A percentile compares a stretch with the other conserved stretches of the same genome.
phyloP scores from a whole-genome alignment of 2,797 vertebrate species.

The Jordanella pulchra region DNA sequence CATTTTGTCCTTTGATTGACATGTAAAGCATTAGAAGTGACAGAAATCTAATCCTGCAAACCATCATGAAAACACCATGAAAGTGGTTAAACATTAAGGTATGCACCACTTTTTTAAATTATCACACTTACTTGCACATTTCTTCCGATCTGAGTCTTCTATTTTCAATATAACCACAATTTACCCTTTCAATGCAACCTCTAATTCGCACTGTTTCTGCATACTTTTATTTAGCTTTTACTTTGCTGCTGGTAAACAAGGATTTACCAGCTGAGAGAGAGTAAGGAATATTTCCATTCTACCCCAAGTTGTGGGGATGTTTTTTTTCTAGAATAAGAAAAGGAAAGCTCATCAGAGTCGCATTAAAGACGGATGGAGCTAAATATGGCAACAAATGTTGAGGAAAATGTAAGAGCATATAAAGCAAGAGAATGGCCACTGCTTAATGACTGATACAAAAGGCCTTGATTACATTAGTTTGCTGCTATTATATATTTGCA shows the following conservation, averaged over 20 bases:
- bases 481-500: neutral
- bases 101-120: neutral
- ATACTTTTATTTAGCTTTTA: too few species aligned
- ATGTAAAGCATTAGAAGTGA: neutral
- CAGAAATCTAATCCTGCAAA: neutral
- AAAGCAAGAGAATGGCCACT: neutral
- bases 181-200: too few species aligned
- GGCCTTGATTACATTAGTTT: neutral
- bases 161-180: too few species aligned
- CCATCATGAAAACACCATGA: neutral
- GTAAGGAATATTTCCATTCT: too few species aligned
- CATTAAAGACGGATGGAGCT: too few species aligned
- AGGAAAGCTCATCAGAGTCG: neutral
- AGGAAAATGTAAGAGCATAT: neutral
- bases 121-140: too few species aligned
- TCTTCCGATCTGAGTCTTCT: too few species aligned
- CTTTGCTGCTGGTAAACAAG: too few species aligned
- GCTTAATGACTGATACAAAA: neutral
- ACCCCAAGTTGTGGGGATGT: neutral
- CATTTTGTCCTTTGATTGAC: neutral
- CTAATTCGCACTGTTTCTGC: too few species aligned
- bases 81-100: neutral
- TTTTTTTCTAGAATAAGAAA: neutral
- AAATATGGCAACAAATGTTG: neutral
- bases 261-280: too few species aligned